These are phyloP conservation scores for Lapara coniferarum DNA, from an alignment of 2,888 invertebrate genomes.

Conservation along the genomic window DNA sequence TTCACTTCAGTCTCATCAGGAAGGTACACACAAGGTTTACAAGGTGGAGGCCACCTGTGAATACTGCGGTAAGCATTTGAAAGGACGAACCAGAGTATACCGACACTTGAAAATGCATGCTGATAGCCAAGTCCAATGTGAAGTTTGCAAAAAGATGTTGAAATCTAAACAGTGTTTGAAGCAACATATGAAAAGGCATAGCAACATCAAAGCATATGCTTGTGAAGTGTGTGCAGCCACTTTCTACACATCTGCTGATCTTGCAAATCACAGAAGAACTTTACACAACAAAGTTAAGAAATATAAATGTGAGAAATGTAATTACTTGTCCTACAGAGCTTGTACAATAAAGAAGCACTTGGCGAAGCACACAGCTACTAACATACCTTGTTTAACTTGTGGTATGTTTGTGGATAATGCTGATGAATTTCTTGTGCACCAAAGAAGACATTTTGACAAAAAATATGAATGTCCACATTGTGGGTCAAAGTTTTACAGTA, in stretches of 20 bases:
- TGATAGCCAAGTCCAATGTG: conserved; percentile 45
- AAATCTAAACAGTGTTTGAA: conserved; percentile 44
- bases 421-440: conserved; percentile 56
- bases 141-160: conserved; percentile 55
- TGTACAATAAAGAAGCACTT: conserved; percentile 52
- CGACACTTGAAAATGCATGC: conserved; percentile 58
- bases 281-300: conserved; percentile 51
- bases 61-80: conserved; percentile 63
- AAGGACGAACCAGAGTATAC: conserved; percentile 56
- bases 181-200: conserved; percentile 63
- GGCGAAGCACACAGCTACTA: conserved; percentile 53
- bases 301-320: conserved; percentile 60
- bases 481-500: conserved; percentile 52
- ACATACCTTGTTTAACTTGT: conserved; percentile 59
- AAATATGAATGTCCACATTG: conserved; percentile 60
- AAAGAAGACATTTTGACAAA: conserved; percentile 60
- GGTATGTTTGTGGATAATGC: conserved; percentile 59
- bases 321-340: conserved; percentile 49
- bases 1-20: conserved; percentile 60
- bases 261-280: conserved; percentile 59
- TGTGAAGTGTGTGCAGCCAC: conserved; percentile 68
- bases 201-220: conserved; percentile 56
- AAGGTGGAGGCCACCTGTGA: conserved; percentile 60
- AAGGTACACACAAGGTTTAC: conserved; percentile 55
- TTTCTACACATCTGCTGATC: conserved; percentile 61